Evolutionary conservation across 2,888 invertebrate species (phyloP), one percentile per base, ranked within the genome.

Genomic region (Lasiommata megera): DNA sequence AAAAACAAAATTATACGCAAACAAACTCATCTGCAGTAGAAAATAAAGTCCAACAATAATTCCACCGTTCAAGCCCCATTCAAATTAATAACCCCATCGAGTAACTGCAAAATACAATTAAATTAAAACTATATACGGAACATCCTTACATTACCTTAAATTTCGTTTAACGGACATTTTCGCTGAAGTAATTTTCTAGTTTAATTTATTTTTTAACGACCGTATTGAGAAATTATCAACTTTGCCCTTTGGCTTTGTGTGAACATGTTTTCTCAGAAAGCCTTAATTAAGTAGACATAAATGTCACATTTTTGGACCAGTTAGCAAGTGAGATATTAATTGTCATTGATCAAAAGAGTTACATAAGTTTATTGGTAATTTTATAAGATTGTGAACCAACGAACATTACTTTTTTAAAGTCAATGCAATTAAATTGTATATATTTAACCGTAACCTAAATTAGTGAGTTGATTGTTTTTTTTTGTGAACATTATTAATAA

Each of bases 171-270:
- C 38, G 6, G 44, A 53, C 28, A 11, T 44, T 44, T 34, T 31
- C 44, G 17, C 31, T n/a, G 18, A 23, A 6, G 34, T 43, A 43
- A 56, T 41, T 56, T 48, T 56, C 56, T 41, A 43, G 48, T 50
- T 56, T 43, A 36, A 54, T 44, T 43, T 43, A 47, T 37, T 46
- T 59, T 28, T 56, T 51, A 40, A 52, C 17, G 29, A 41, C 46
- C 31, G 16, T 17, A 55, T 60, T 53, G 51, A 43, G 60, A 29
- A 60, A 56, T 53, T 36, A 34, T 38, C 34, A 54, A 53, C 56
- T 51, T 56, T 62, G 55, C 59, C 59, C 61, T 62, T 62, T 61
- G 56, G 34, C 58, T 58, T 59, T 59, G 36, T 43, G 28, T 28
- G 17, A 41, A 43, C 36, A 29, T n/a, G n/a, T 36, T 56, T 56